Percentiles rank a stretch among this genome's conserved stretches.
These are phyloP conservation scores for Campoplex nolae DNA, from an alignment of 2,888 invertebrate genomes.

Conservation along the genomic window DNA sequence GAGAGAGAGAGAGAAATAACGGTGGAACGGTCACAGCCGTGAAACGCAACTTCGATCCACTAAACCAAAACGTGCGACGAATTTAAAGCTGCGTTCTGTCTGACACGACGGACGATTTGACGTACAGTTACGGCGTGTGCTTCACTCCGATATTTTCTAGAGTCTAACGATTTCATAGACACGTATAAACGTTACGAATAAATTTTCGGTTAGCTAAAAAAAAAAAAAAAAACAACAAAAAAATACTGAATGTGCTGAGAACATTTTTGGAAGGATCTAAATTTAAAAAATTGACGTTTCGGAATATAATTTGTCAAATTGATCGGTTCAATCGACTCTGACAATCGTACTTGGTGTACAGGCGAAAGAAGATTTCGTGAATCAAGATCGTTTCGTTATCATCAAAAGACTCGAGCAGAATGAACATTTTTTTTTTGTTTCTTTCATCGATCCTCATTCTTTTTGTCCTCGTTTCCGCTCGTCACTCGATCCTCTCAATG, in stretches of 20 bases:
- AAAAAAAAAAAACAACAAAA: too few species aligned
- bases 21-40: slow-evolving; percentile 30
- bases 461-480: not conserved
- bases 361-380: not conserved
- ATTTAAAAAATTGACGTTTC: not conserved
- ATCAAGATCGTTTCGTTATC: not conserved
- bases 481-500: not conserved
- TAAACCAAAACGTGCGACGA: slow-evolving; percentile 71
- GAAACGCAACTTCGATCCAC: slow-evolving; percentile 69
- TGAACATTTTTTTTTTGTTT: not conserved
- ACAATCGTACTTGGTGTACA: not conserved
- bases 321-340: not conserved
- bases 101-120: slow-evolving; percentile 42
- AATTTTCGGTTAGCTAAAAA: not conserved
- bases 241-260: not conserved
- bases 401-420: not conserved
- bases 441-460: not conserved
- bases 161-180: not conserved
- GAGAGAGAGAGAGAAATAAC: slow-evolving; percentile 30
- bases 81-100: slow-evolving; percentile 62
- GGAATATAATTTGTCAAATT: not conserved
- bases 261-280: not conserved
- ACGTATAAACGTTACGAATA: not conserved
- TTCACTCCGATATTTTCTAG: not conserved
- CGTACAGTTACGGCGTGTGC: slow-evolving; percentile 53